Percentiles rank a stretch among this genome's conserved stretches.
Evolutionary conservation across 2,797 vertebrate genomes (phyloP).

Genomic region (Chloroceryle inda): DNA sequence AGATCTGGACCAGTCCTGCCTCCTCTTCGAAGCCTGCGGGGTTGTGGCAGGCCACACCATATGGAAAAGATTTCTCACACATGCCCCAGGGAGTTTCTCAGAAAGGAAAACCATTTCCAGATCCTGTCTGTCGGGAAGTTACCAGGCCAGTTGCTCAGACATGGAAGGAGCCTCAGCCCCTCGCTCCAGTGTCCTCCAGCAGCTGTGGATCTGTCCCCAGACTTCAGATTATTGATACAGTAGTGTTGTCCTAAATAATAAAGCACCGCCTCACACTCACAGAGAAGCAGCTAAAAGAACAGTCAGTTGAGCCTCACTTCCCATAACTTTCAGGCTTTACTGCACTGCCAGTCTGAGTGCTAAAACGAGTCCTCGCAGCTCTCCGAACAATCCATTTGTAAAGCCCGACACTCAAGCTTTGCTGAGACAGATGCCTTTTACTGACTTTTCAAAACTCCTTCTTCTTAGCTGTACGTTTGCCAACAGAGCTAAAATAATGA

Average conservation of each 20-base stretch:
- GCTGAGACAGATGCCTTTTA: not conserved
- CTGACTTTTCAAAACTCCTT: not conserved
- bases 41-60: not conserved
- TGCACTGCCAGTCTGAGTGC: not conserved
- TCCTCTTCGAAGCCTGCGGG: accelerated
- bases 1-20: not conserved
- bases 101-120: not conserved
- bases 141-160: not conserved
- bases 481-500: not conserved
- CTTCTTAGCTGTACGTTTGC: not conserved
- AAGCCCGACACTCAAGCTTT: not conserved
- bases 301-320: not conserved
- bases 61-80: not conserved
- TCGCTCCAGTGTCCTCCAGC: not conserved
- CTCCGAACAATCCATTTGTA: not conserved
- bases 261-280: not conserved
- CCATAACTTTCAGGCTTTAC: not conserved
- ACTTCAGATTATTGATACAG: not conserved
- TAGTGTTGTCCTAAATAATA: not conserved
- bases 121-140: not conserved
- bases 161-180: not conserved
- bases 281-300: not conserved
- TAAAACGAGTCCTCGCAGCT: not conserved
- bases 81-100: not conserved
- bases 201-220: not conserved